Percentiles rank a stretch among this genome's conserved stretches.
These are phyloP conservation scores for Rhincodon typus DNA, from an alignment of 2,797 vertebrate species.

Conservation along the genomic window DNA sequence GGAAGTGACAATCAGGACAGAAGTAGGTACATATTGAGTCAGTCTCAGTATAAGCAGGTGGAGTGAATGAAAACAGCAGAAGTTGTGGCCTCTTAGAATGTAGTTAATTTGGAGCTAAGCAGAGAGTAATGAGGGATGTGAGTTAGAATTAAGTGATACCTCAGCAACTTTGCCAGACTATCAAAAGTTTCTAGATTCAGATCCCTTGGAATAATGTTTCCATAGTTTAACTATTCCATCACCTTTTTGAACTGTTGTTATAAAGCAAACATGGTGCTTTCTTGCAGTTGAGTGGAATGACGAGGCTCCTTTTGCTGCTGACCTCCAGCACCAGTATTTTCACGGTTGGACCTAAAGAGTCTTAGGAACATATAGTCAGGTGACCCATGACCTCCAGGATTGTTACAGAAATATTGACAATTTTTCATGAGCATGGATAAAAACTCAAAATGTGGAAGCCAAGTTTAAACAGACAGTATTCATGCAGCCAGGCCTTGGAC, in stretches of 20 bases:
- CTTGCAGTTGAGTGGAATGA: not conserved
- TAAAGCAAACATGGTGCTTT: not conserved
- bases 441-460: too few relatives aligned
- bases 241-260: not conserved
- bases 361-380: not conserved
- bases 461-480: too few relatives aligned
- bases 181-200: not conserved
- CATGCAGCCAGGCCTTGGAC: too few relatives aligned
- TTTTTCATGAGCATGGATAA: too few relatives aligned
- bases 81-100: not conserved
- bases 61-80: not conserved
- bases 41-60: not conserved
- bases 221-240: not conserved
- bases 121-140: not conserved
- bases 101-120: not conserved
- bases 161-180: not conserved
- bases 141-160: not conserved
- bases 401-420: too few relatives aligned
- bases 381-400: too few relatives aligned
- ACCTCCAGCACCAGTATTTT: not conserved
- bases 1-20: not conserved
- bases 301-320: not conserved
- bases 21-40: not conserved
- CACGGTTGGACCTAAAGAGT: not conserved
- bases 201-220: not conserved